These are phyloP conservation scores for Hedya salicella DNA, from an alignment of 2,888 invertebrate genomes.

Conservation along the genomic window DNA sequence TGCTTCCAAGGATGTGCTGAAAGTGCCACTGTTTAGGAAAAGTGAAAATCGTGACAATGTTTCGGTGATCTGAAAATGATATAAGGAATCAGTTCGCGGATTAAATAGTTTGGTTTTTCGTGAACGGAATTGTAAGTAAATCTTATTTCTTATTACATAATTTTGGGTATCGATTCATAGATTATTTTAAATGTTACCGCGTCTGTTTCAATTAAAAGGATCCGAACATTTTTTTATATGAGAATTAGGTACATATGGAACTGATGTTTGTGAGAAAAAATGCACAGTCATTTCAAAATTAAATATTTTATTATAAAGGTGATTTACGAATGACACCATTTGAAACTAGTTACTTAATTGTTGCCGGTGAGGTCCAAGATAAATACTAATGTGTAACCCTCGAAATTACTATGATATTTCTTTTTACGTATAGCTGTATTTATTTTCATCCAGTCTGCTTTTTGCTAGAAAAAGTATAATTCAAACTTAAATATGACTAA, in stretches of 20 bases:
- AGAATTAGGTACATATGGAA: not conserved
- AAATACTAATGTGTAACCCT: no score
- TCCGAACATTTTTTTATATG: not conserved
- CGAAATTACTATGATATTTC: no score
- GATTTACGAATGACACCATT: not conserved
- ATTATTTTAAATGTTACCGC: not conserved
- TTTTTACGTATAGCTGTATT: no score
- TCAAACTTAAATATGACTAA: no score
- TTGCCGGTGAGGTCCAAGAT: no score
- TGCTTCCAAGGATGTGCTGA: slow-evolving; percentile 55
- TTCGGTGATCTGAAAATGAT: slow-evolving; percentile 55
- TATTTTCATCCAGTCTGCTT: no score
- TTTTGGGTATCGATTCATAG: slow-evolving; percentile 23
- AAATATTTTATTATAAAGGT: not conserved
- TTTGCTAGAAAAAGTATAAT: no score
- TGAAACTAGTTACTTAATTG: no score
- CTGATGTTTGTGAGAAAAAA: slow-evolving; percentile 14
- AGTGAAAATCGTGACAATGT: slow-evolving; percentile 58
- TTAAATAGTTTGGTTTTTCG: slow-evolving; percentile 49
- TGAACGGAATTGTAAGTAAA: slow-evolving; percentile 51
- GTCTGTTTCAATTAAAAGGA: not conserved
- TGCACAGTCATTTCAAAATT: slow-evolving; percentile 11
- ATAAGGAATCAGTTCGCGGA: not conserved
- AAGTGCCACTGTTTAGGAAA: slow-evolving; percentile 47
- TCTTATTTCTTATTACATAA: slow-evolving; percentile 40